A percentile compares a stretch with the other conserved stretches of the same genome.
phyloP scores from a whole-genome alignment of 2,888 invertebrate species.

The Sesamia inferens region DNA sequence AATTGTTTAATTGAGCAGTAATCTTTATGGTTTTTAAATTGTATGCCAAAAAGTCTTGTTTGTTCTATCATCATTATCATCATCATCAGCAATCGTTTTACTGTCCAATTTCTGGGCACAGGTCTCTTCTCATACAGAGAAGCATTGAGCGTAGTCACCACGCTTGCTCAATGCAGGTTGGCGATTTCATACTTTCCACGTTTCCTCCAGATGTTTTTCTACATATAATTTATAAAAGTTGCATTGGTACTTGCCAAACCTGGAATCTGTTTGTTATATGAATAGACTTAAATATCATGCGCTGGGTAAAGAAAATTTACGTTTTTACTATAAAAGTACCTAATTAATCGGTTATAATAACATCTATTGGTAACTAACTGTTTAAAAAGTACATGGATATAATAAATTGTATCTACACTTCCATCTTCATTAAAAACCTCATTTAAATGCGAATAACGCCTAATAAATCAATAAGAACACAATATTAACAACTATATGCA shows the following conservation, averaged over 20 bases:
- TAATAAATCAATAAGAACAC: constrained; percentile 52
- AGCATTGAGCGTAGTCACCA: too few relatives aligned
- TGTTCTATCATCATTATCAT: too few relatives aligned
- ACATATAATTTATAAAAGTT: too few relatives aligned
- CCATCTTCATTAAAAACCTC: constrained; percentile 43
- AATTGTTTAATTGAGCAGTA: neutral
- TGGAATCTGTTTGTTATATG: neutral
- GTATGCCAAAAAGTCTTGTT: neutral
- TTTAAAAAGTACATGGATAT: constrained; percentile 18
- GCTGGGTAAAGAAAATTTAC: neutral
- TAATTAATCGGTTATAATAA: constrained; percentile 3
- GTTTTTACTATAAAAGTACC: neutral
- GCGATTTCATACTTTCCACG: too few relatives aligned
- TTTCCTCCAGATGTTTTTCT: too few relatives aligned
- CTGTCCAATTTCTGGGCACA: too few relatives aligned
- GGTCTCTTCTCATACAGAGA: too few relatives aligned
- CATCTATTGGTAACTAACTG: neutral
- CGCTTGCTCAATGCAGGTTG: too few relatives aligned
- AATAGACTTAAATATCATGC: neutral
- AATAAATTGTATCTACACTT: constrained; percentile 27
- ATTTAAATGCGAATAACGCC: constrained; percentile 26
- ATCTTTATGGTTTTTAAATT: neutral
- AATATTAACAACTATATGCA: constrained; percentile 36
- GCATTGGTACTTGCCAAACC: too few relatives aligned
- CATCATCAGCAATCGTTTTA: too few relatives aligned